Conservation (phyloP, 2,797 vertebrate species). For the Pipistrellus kuhlii region DNA sequence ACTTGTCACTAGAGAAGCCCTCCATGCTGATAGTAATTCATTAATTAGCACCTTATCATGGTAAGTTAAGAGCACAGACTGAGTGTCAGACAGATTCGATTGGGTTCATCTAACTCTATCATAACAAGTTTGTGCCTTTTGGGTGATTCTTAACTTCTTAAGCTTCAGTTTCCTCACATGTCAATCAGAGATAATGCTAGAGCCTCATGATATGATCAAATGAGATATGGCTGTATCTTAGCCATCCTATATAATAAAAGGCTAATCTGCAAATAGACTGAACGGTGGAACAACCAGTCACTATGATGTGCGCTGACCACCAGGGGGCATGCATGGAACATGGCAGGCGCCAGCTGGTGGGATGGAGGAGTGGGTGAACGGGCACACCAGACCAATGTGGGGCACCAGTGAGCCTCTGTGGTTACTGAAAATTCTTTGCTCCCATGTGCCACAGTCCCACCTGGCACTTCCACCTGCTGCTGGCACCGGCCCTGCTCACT, state of each 20-base stretch:
- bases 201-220: neutral
- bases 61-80: neutral
- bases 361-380: too few relatives aligned
- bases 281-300: too few relatives aligned
- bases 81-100: neutral
- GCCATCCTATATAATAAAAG: neutral
- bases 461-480: too few relatives aligned
- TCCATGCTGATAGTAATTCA: neutral
- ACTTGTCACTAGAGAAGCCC: neutral
- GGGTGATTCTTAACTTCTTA: slow-evolving; percentile 40
- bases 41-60: neutral
- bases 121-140: neutral
- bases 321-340: too few relatives aligned
- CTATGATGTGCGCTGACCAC: too few relatives aligned
- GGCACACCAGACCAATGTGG: too few relatives aligned
- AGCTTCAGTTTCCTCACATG: slow-evolving; percentile 31
- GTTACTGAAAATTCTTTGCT: too few relatives aligned
- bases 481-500: too few relatives aligned
- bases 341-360: too few relatives aligned
- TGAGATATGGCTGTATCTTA: neutral
- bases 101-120: neutral
- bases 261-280: too few relatives aligned
- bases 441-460: too few relatives aligned
- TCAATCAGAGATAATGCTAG: slow-evolving; percentile 35
- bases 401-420: too few relatives aligned